Percentiles rank a stretch among this genome's conserved stretches.
These are phyloP conservation scores for Sebastes schlegelii DNA, from an alignment of 2,113 vertebrate genomes.

Conservation along the genomic window DNA sequence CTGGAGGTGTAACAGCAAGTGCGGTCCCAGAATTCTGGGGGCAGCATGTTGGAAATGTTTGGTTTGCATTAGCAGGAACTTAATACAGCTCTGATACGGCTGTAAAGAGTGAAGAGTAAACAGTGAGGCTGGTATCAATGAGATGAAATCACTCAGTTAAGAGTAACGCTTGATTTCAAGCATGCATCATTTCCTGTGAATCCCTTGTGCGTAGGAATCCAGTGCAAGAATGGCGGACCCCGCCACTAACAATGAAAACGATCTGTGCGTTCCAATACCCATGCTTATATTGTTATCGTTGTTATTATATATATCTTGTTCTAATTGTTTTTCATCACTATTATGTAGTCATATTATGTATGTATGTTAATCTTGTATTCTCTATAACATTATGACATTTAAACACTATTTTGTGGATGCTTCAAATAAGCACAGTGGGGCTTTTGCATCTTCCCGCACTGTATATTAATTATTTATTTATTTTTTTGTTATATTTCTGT, in stretches of 20 bases:
- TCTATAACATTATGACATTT: too few species aligned
- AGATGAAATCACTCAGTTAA: neutral
- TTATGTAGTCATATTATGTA: too few species aligned
- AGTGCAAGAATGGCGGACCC: neutral
- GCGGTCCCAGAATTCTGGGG: neutral
- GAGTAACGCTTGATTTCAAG: neutral
- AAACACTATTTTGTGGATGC: too few species aligned
- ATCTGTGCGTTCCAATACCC: too few species aligned
- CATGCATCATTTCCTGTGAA: neutral
- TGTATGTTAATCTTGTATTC: too few species aligned
- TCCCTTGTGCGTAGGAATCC: neutral
- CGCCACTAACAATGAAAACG: neutral
- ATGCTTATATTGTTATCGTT: too few species aligned
- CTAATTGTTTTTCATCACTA: too few species aligned
- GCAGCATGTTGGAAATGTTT: neutral
- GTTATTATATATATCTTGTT: too few species aligned
- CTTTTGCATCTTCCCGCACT: too few species aligned
- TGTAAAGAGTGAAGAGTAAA: neutral
- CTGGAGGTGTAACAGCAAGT: neutral
- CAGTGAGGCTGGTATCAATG: neutral
- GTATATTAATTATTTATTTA: too few species aligned
- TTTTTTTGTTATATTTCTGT: too few species aligned
- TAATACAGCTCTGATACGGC: neutral
- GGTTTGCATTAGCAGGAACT: neutral
- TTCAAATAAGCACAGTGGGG: too few species aligned